Base-by-base conservation (phyloP, 2,797 vertebrate species). In the Myripristis jacobus region DNA sequence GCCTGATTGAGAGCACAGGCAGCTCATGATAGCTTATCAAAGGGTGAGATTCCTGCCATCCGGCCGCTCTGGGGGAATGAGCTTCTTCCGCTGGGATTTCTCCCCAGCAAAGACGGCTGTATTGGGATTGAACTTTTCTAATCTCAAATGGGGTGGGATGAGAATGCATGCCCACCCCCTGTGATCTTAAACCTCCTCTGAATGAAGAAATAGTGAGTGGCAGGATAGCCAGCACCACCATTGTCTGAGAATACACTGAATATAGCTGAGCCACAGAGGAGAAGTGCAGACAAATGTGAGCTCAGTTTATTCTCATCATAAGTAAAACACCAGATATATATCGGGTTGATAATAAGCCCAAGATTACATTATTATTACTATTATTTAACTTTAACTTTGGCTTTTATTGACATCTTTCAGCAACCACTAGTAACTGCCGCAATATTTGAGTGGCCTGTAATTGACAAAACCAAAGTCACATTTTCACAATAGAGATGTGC, bases 11-110 rank as follows among this genome's bases (percentile, higher is more conserved):
- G 82, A 89, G 77, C 78, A 78, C 53, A 67, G 81, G 75, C 88
- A 82, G 83, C 80, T 86, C 81, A 70, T 79, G 82, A 89, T 87
- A 83, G 81, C 83, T 88, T 91, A 89, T 91, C 83, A 90, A 87
- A 87, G 81, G 81, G 58, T 76, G 70, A 81, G 62, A 75, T 73
- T 89, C 75, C 74, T 55, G 59, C 69, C 78, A 80, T 78, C 58
- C 63, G 72, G 53, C 56, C 78, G 64, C 84, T 82, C 73, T 41
- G 5, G 16, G 77, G 51, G 79, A 89, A 90, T 86, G 82, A 90
- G 69, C 70, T 76, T 70, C 58, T 78, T 84, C 76, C 66, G 16
- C 60, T 47, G 60, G 57, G 75, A 89, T 79, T 70, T 62, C 54
- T 87, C 80, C 77, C 66, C 1, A 0, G 65, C 72, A 65, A 86